Evolutionary conservation across 2,888 invertebrate genomes (phyloP), one percentile per base, ranked within the genome.

Genomic region (Scrobipalpa atriplicella): DNA sequence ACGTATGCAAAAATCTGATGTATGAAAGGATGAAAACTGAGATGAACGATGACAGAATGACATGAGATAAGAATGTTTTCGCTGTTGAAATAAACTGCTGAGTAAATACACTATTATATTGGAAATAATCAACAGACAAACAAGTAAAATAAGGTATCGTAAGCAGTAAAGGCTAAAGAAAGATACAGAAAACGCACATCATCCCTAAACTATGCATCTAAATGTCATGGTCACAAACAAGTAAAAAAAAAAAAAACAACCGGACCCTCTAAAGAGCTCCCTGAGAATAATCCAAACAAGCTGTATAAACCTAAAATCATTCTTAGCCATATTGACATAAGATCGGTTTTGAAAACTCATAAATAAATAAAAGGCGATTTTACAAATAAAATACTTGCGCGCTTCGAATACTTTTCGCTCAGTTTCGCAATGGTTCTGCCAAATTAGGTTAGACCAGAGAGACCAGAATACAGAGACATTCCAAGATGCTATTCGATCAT

Each of bases 401-500:
- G n/a, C 47, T 18, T 47, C 29, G 38, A 43, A 47, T 62, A 51
- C 36, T 62, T 47, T 47, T 43, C 64, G 73, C 66, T 72, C 69
- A 56, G 70, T 79, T 78, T 73, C 73, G 69, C 75, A 79, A 79
- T 69, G 68, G 68, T 47, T 71, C 69, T 73, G 69, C 77, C 76
- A 74, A 75, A 72, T 72, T 67, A 62, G 75, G 75, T 69, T 62
- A 68, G 39, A 69, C 64, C 69, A 67, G 69, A 36, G 67, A 64
- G 66, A 70, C 79, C 79, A 80, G 10, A 75, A 75, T 73, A 71
- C 70, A 71, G 75, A 73, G 71, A 72, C 72, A 76, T 75, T 77
- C 77, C 74, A 71, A 73, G 73, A 76, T 75, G 78, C 77, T 74
- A 76, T 72, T 75, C 69, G 65, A 69, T 70, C 72, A 74, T 79